phyloP scores from a whole-genome alignment of 30 jellyfish, hydroid and myxozoan species.

The Chrysaora quinquecirrha region DNA sequence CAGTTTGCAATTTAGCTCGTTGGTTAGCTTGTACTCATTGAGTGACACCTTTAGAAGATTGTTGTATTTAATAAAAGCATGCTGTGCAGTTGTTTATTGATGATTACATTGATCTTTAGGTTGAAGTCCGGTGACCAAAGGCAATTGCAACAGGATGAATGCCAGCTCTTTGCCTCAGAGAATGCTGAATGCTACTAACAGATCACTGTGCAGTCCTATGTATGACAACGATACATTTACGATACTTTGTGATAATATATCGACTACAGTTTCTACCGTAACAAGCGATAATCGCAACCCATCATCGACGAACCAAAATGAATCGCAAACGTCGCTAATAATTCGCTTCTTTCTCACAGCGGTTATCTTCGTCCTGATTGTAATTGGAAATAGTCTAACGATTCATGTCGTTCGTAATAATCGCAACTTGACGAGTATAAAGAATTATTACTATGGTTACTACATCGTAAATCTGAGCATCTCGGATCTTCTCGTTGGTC shows the following conservation, averaged over 20 bases:
- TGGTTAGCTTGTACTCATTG: no score
- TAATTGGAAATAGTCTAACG: slow-evolving; percentile 66
- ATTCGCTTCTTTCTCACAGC: slow-evolving; percentile 58
- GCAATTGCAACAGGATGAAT: no score
- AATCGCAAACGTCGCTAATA: slow-evolving; percentile 37
- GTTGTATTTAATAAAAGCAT: no score
- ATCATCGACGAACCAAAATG: background rate
- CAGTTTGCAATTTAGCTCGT: no score
- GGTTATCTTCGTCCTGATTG: slow-evolving; percentile 52
- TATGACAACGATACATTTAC: background rate
- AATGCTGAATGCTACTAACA: background rate
- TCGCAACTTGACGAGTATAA: slow-evolving; percentile 56
- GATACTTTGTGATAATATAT: slow-evolving; percentile 3
- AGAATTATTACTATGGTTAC: slow-evolving; percentile 71
- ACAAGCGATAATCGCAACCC: background rate
- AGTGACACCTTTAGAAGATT: no score
- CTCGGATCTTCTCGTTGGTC: slow-evolving; percentile 73
- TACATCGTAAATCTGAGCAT: slow-evolving; percentile 71
- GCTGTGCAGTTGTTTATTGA: no score
- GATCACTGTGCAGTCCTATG: background rate
- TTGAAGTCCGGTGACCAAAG: no score
- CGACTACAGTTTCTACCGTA: background rate
- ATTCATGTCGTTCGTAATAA: slow-evolving; percentile 62
- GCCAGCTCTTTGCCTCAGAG: background rate
- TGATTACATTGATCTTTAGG: no score